Percentiles rank a stretch among this genome's conserved stretches.
Evolutionary conservation across 2,888 invertebrate genomes (phyloP).

Genomic region (Megastigmus dorsalis): DNA sequence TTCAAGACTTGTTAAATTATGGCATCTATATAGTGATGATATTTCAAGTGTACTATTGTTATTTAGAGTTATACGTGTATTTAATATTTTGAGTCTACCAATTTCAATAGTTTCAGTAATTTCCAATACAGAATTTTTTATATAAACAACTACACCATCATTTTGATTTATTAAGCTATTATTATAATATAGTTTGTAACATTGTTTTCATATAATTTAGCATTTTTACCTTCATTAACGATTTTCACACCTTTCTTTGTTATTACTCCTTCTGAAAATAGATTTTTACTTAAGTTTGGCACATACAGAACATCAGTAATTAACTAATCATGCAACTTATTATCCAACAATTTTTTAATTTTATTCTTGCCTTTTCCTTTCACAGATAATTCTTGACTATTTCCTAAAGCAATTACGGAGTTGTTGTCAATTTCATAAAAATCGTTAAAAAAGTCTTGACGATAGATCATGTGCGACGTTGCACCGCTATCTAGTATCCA

Average conservation of each 20-base stretch:
- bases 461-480: not conserved
- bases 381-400: not conserved
- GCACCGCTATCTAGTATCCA: slow-evolving; percentile 5
- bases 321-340: not conserved
- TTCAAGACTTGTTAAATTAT: too few species aligned
- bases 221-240: not conserved
- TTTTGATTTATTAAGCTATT: too few species aligned
- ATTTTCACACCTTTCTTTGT: slow-evolving; percentile 12
- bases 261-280: not conserved
- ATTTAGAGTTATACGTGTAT: too few species aligned
- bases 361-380: not conserved
- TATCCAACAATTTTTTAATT: not conserved
- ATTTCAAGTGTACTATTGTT: too few species aligned
- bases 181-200: too few species aligned
- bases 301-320: slow-evolving; percentile 7
- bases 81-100: too few species aligned
- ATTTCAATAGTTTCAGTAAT: too few species aligned
- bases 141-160: too few species aligned
- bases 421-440: too few species aligned
- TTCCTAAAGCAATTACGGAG: not conserved
- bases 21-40: too few species aligned
- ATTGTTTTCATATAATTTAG: not conserved
- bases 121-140: too few species aligned
- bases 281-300: not conserved
- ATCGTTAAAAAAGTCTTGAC: not conserved